Conservation (phyloP, 2,888 invertebrate species). For the Ophion obscuratus region DNA sequence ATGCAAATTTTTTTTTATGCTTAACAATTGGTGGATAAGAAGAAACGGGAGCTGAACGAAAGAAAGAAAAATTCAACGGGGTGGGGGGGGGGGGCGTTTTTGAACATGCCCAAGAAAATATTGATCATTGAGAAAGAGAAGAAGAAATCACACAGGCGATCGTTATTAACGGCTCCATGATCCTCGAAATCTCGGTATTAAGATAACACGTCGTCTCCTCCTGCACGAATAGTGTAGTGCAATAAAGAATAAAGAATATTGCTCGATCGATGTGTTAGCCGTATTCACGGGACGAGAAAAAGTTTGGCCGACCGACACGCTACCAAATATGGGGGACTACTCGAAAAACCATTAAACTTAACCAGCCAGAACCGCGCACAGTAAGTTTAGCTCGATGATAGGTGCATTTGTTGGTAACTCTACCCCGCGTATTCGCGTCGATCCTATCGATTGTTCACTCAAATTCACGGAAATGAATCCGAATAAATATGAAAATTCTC, state of each 20-base stretch:
- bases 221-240: neutral
- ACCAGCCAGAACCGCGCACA: neutral
- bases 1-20: slow-evolving; percentile 25
- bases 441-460: neutral
- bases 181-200: slow-evolving; percentile 8
- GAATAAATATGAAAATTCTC: slow-evolving; percentile 20
- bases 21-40: slow-evolving; percentile 8
- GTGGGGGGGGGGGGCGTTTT: neutral
- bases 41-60: neutral
- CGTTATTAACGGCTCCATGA: slow-evolving; percentile 1
- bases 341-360: slow-evolving; percentile 1
- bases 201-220: neutral
- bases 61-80: too few relatives aligned
- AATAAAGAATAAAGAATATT: slow-evolving; percentile 24
- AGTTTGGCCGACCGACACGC: slow-evolving; percentile 32
- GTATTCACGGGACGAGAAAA: slow-evolving; percentile 4
- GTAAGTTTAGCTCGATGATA: slow-evolving; percentile 16
- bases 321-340: slow-evolving; percentile 34
- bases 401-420: neutral
- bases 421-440: slow-evolving; percentile 1
- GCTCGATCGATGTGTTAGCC: slow-evolving; percentile 23
- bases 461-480: slow-evolving; percentile 37
- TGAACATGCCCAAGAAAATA: neutral
- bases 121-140: neutral
- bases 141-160: slow-evolving; percentile 6